Evolutionary conservation across 2,797 vertebrate genomes (phyloP).

Genomic region (Cynodonichthys magdalenae): DNA sequence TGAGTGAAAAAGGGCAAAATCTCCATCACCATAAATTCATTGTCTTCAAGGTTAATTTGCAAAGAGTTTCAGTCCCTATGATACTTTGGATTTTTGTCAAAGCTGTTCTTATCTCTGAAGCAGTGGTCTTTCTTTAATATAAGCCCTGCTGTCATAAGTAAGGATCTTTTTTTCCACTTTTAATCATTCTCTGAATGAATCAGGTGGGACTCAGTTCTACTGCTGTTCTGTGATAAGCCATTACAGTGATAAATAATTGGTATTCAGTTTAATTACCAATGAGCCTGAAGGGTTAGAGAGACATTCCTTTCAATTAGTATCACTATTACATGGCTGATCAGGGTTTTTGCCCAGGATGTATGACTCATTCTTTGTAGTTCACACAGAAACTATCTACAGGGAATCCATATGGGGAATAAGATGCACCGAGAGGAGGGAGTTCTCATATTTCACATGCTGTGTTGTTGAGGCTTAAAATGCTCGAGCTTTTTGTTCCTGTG

Average conservation of each 20-base stretch:
- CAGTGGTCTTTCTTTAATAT: slow-evolving; percentile 50
- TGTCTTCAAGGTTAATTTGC: slow-evolving; percentile 69
- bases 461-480: slow-evolving; percentile 35
- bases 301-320: slow-evolving; percentile 38
- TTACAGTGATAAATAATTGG: slow-evolving; percentile 66
- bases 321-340: slow-evolving; percentile 48
- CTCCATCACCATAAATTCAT: slow-evolving; percentile 50
- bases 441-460: slow-evolving; percentile 36
- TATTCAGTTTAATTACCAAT: slow-evolving; percentile 45
- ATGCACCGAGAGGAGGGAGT: slow-evolving; percentile 19
- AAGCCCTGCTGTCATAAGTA: slow-evolving; percentile 41
- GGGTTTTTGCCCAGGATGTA: slow-evolving; percentile 16
- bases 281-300: slow-evolving; percentile 39
- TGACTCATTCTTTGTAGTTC: slow-evolving; percentile 32
- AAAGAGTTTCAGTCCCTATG: slow-evolving; percentile 57
- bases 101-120: slow-evolving; percentile 57
- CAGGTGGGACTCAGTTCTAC: slow-evolving; percentile 57
- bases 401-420: slow-evolving; percentile 26
- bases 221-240: slow-evolving; percentile 50
- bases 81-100: slow-evolving; percentile 53
- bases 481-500: slow-evolving; percentile 41
- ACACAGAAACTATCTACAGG: slow-evolving; percentile 24
- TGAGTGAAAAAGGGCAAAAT: slow-evolving; percentile 44
- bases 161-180: slow-evolving; percentile 58
- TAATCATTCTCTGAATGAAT: slow-evolving; percentile 65